Evolutionary conservation across 1,140 invertebrate genomes (phyloP).

Genomic region (Trichonephila clavipes): DNA sequence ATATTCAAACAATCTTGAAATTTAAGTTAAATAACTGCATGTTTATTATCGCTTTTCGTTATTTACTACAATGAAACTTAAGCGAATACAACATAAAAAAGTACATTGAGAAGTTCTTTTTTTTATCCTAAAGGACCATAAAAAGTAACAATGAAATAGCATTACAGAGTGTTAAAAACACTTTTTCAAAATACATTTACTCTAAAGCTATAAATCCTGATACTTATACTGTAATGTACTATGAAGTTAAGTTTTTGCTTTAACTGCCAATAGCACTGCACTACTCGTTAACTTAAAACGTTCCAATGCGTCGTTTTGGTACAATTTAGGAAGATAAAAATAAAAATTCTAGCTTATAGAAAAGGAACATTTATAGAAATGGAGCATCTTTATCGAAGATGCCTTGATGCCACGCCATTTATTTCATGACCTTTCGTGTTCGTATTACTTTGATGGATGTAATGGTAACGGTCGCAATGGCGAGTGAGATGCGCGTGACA

Average conservation of each 20-base stretch:
- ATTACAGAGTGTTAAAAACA: not conserved
- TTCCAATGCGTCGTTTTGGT: not conserved
- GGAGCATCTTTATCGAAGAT: conserved; percentile 28
- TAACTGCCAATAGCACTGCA: not conserved
- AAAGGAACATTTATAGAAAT: conserved; percentile 26
- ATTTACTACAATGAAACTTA: too few relatives aligned
- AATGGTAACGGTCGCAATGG: not conserved
- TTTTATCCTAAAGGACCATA: too few relatives aligned
- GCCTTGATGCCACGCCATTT: conserved; percentile 8
- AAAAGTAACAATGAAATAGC: not conserved
- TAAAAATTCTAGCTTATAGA: not conserved
- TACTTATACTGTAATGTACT: not conserved
- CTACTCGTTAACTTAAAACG: conserved; percentile 26
- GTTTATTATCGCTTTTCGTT: too few relatives aligned
- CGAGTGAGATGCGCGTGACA: not conserved
- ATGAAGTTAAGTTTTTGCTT: not conserved
- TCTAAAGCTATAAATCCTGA: not conserved
- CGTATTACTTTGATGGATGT: not conserved
- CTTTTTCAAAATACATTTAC: not conserved
- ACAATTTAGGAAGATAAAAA: not conserved
- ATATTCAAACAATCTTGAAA: too few relatives aligned
- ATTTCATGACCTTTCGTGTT: conserved; percentile 44
- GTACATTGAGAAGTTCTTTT: too few relatives aligned
- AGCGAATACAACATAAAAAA: too few relatives aligned
- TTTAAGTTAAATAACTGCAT: too few relatives aligned